Base-by-base conservation (phyloP, 2,113 vertebrate species). In the Eptatretus burgeri region DNA sequence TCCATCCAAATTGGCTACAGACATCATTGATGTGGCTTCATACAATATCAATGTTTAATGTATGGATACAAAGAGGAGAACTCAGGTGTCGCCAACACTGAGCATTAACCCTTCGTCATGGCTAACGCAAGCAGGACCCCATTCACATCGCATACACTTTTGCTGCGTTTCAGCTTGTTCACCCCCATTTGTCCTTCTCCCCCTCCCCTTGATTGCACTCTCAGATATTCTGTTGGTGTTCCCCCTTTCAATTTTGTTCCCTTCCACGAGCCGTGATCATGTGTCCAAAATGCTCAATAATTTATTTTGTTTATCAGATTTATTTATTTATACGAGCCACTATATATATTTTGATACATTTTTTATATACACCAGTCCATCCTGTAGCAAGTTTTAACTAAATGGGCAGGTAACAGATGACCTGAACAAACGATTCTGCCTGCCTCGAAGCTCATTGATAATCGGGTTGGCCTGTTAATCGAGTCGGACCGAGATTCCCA, bases 11-110 rank as follows among this genome's bases (percentile, higher is more conserved):
- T 63, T n/a, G 41, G 2, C 63, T 16, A 18, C 17, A 63, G n/a
- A 20, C 56, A 60, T 19, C 56, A 60, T 20, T 60, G 56, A n/a
- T 60, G 56, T n/a, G 9, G n/a, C 56, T 60, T 20, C 56, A n/a
- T 20, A 13, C 10, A 10, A 10, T 60, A 20, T 60, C n/a, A n/a
- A n/a, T 20, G 2, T n/a, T n/a, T 60, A 10, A 20, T 60, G 11
- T 11, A 19, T 12, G 12, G 53, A 12, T 11, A 12, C 9, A 3
- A 20, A 2, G 56, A 20, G n/a, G n/a, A 11, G n/a, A 2, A 60
- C 56, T 12, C n/a, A 14, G 8, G 14, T 16, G 1, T 14, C 14
- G 52, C 18, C 52, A 19, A 19, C 52, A 56, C 52, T 56, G 52
- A 19, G 14, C 18, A 56, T 16, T 56, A 19, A 56, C 52, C 5